These are phyloP conservation scores for Trididemnum miniatum DNA, from an alignment of 23 tunicate genomes.

Conservation along the genomic window DNA sequence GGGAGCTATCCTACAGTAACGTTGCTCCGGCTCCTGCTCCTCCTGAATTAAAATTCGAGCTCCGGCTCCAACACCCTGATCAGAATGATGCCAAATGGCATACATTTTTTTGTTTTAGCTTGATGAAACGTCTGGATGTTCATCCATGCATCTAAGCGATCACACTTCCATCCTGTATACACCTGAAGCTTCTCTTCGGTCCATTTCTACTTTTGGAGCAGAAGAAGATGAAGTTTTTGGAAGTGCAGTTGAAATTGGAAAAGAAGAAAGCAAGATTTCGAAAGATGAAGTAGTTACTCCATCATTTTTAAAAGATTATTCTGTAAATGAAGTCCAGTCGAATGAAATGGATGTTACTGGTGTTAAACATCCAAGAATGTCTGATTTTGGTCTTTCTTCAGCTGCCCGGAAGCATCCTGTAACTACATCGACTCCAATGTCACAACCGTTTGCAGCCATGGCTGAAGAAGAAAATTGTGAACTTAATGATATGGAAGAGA, in stretches of 20 bases:
- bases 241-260: background rate
- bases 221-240: background rate
- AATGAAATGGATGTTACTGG: background rate
- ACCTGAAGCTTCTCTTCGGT: background rate
- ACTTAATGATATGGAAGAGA: background rate
- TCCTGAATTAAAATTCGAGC: too few species aligned
- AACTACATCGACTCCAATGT: background rate
- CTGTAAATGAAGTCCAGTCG: background rate
- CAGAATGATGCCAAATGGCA: too few species aligned
- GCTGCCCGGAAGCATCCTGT: background rate
- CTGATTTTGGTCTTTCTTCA: background rate
- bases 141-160: background rate
- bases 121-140: background rate
- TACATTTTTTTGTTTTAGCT: background rate
- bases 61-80: too few species aligned
- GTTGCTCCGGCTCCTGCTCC: too few species aligned
- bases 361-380: background rate
- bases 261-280: background rate
- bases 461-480: background rate
- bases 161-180: background rate
- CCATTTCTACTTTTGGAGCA: background rate
- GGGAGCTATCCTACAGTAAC: too few species aligned
- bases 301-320: background rate
- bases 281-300: constrained; percentile 8
- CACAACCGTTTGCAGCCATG: background rate